Conservation (phyloP, 2,797 vertebrate species). For the Yasuhikotakia modesta region DNA sequence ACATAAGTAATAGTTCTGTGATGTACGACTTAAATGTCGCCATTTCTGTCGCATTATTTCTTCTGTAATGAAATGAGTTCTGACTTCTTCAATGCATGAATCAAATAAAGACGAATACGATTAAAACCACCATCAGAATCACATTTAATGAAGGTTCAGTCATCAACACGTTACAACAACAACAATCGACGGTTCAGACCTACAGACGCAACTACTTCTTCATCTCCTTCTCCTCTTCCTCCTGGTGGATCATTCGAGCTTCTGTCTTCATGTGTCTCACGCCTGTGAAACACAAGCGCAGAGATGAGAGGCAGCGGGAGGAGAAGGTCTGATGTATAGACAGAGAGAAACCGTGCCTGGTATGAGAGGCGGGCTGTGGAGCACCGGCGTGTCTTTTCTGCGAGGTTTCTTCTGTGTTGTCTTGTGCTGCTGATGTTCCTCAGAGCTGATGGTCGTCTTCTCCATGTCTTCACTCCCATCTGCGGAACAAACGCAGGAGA, state of each 20-base stretch:
- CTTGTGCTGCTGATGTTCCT: conserved; percentile 69
- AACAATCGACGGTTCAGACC: conserved; percentile 12
- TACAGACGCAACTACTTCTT: conserved; percentile 66
- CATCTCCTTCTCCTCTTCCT: conserved; percentile 86
- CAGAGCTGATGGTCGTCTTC: conserved; percentile 42
- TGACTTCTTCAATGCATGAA: no score
- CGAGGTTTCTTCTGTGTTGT: conserved; percentile 85
- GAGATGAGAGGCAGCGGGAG: not conserved
- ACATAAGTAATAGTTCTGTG: no score
- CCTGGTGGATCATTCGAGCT: conserved; percentile 78
- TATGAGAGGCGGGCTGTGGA: conserved; percentile 79
- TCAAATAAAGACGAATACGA: no score
- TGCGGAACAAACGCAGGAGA: conserved; percentile 13
- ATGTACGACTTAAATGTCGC: no score
- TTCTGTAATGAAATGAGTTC: no score
- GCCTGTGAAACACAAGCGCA: conserved; percentile 72
- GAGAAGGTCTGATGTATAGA: not conserved
- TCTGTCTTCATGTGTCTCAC: conserved; percentile 79
- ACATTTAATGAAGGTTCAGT: conserved; percentile 40
- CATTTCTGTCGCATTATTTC: no score
- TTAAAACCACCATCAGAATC: conserved; percentile 22
- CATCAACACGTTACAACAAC: not conserved
- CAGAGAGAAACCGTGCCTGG: conserved; percentile 71
- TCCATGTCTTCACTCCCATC: conserved; percentile 58
- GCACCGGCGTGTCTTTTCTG: conserved; percentile 87